Base-by-base conservation (phyloP, 2,888 invertebrate species). In the Drosophila glabriapex region DNA sequence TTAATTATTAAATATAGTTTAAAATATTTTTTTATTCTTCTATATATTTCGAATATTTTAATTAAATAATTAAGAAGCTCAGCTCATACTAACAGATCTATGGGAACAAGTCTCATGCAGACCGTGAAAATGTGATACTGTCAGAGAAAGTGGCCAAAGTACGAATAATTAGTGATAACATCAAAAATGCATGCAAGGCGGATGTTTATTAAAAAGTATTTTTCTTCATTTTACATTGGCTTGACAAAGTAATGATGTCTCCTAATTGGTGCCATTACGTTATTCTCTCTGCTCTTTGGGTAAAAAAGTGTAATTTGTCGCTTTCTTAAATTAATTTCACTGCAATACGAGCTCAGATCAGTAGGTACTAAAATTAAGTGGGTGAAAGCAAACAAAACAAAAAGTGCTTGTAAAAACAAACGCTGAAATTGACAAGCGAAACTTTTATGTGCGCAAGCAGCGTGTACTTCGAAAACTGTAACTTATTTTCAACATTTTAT, bases 401-500 rank as follows among this genome's bases (percentile, higher is more conserved):
- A 72, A 59, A 73, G 59, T 64, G 73, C 65, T 76, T 62, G 73
- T 58, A 56, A 76, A 81, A 76, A 76, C 59, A 70, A 70, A 74
- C 61, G 53, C 31, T 43, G 41, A 68, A 72, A 69, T 68, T 71
- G 82, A 74, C 78, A 76, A 70, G 68, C 68, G 49, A 60, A 67
- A 75, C 49, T 60, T 83, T 78, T 22, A 80, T 82, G 70, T 67
- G 63, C 58, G 74, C 61, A 69, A 85, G 68, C 74, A 75, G 60
- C 64, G 68, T 50, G 71, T 75, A 58, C 61, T 55, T 46, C 61
- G 58, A 67, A 56, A 35, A 65, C 52, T 62, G 70, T 76, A 86
- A 84, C 83, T 82, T 81, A 81, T 75, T 83, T 84, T 81, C 83
- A 84, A 84, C 84, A 16, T 46, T 77, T 83, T 73, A 71, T 79